A percentile compares a stretch with the other conserved stretches of the same genome.
Evolutionary conservation across 1,140 invertebrate genomes (phyloP).

Genomic region (Palaemon carinicauda): DNA sequence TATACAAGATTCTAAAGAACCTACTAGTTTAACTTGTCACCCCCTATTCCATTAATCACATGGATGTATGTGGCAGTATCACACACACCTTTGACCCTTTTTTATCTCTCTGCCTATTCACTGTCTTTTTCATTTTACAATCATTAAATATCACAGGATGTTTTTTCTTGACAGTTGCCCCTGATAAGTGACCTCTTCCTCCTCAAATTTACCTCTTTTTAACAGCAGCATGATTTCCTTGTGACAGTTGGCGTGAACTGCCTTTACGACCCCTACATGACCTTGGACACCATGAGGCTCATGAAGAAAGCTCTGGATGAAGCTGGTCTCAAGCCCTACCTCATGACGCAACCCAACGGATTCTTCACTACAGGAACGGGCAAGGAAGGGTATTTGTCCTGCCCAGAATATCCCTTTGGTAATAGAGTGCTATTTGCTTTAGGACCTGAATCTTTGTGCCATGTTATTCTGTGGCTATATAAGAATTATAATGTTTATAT

Average conservation of each 20-base stretch:
- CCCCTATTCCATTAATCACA: no score
- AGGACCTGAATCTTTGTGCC: no score
- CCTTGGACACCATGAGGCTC: conserved; percentile 61
- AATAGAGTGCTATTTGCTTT: no score
- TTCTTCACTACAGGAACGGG: conserved; percentile 63
- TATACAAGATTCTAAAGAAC: no score
- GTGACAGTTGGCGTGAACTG: conserved; percentile 64
- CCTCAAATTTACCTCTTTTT: background rate
- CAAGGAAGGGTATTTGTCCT: conserved; percentile 64
- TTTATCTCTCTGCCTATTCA: background rate
- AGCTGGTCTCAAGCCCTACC: conserved; percentile 61
- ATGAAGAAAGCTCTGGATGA: conserved; percentile 62
- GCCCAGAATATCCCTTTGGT: conserved; percentile 66
- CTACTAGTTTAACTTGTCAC: no score
- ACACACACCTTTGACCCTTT: no score
- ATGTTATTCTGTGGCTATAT: no score
- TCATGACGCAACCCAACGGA: conserved; percentile 65
- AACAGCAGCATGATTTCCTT: background rate
- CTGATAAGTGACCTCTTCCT: background rate
- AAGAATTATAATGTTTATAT: no score
- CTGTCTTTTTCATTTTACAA: background rate
- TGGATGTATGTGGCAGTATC: no score
- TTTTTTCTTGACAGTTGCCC: background rate
- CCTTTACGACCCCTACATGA: conserved; percentile 63
- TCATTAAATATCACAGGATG: background rate